Evolutionary conservation across 2,797 vertebrate genomes (phyloP).

Genomic region (Galaxias olidus): DNA sequence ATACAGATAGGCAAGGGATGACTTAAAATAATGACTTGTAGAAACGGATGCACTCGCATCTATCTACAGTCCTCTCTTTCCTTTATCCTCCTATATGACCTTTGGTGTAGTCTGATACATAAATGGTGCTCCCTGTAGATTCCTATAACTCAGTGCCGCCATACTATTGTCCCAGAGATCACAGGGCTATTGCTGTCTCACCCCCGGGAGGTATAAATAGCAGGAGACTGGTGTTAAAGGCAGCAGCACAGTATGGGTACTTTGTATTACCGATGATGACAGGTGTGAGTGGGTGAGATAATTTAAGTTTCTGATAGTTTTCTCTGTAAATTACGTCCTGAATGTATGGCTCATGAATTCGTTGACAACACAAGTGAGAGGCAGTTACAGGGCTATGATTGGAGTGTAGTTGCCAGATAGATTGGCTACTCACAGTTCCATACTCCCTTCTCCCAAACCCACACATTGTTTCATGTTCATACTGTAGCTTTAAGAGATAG

Average conservation of each 20-base stretch:
- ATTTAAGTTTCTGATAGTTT: conserved; percentile 30
- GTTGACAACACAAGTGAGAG: background rate
- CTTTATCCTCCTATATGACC: no score
- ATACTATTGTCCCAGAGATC: conserved; percentile 17
- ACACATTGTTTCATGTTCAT: no score
- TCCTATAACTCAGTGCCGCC: conserved; percentile 14
- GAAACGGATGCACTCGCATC: no score
- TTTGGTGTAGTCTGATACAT: no score
- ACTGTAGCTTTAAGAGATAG: no score
- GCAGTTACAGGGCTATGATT: background rate
- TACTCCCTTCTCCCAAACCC: no score
- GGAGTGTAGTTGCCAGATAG: background rate
- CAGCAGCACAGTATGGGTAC: conserved; percentile 38
- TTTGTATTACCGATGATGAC: conserved; percentile 55
- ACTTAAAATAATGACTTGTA: no score
- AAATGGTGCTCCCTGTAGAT: background rate
- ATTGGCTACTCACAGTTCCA: no score
- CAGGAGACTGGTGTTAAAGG: conserved; percentile 24
- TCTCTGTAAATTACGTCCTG: conserved; percentile 69
- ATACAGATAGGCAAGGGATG: no score
- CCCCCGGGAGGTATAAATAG: conserved; percentile 41
- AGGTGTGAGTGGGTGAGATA: conserved; percentile 54
- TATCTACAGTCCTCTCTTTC: no score
- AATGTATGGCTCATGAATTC: conserved; percentile 55
- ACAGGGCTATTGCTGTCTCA: conserved; percentile 8